Evolutionary conservation across 2,888 invertebrate species (phyloP), one percentile per base, ranked within the genome.

Genomic region (Papilio protenor): DNA sequence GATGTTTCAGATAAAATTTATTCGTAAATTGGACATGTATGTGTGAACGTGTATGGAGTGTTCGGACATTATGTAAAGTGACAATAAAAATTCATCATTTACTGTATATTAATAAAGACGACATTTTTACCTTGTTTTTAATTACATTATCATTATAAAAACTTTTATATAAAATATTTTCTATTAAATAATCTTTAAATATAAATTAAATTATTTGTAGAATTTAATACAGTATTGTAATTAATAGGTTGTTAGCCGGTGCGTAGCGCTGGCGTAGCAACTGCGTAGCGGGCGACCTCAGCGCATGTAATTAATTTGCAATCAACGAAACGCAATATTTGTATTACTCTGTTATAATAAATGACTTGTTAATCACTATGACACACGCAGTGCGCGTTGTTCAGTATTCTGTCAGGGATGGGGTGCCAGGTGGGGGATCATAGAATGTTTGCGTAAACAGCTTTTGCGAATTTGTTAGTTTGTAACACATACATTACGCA

Each of bases 261-360:
- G 5, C 33, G 33, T 33, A 33, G 33, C 33, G 33, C 33, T 33
- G 33, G 40, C 40, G 40, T 40, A 40, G 40, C 40, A 40, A 8
- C 40, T 40, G 40, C 40, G 40, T 40, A 40, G 40, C 40, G 47
- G 14, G n/a, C 18, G 33, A 18, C 47, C 47, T 70, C 70, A 70
- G 47, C 47, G 47, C 47, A 12, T 12, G 8, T n/a, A 33, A 14
- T 47, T 70, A 49, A 70, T 70, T 70, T n/a, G 47, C 47, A 70
- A 70, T 49, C 23, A 70, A 70, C 70, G 70, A 47, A 23, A 70
- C 21, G 47, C 47, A 49, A 70, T 49, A 47, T 45, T 70, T 70
- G 69, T 49, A 23, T 70, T 47, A 2, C n/a, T 23, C 6, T 70
- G 12, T 49, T 18, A 23, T 47, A 70, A 70, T 49, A 40, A 70